Conservation (phyloP, 2,113 vertebrate genomes). For the Sturnus vulgaris region DNA sequence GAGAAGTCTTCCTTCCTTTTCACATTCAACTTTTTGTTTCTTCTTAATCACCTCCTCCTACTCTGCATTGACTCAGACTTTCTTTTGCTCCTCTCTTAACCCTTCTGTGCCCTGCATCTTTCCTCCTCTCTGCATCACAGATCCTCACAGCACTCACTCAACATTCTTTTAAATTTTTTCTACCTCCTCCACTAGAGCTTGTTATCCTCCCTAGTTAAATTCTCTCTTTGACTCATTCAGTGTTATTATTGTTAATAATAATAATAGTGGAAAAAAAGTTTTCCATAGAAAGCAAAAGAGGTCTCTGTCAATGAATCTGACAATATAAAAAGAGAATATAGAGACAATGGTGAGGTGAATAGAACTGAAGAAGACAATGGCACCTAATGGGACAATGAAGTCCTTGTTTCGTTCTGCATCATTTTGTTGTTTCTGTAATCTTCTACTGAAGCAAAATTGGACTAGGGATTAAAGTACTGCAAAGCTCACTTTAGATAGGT, state of each 20-base stretch:
- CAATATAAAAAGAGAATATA: neutral
- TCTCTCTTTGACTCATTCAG: conserved; percentile 29
- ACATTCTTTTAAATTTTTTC: neutral
- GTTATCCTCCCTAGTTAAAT: conserved; percentile 6
- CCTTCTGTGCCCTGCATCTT: neutral
- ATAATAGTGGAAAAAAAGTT: neutral
- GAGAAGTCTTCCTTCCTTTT: conserved; percentile 21
- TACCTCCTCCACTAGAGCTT: conserved; percentile 16
- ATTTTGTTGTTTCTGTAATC: neutral
- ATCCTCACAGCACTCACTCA: neutral
- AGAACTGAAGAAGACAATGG: neutral
- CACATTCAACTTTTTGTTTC: conserved; percentile 30
- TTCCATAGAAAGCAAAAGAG: neutral
- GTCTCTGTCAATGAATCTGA: neutral
- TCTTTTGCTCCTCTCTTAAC: conserved; percentile 44
- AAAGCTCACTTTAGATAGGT: neutral
- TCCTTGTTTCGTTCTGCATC: neutral
- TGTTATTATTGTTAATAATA: conserved; percentile 21
- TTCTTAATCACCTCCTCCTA: conserved; percentile 59
- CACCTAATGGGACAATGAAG: neutral
- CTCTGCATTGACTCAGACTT: conserved; percentile 57
- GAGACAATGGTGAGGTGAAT: neutral
- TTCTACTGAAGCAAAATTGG: neutral
- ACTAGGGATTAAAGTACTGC: neutral
- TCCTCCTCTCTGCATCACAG: neutral